phyloP scores from a whole-genome alignment of 2,113 vertebrate genomes.

The Phaethornis superciliosus region DNA sequence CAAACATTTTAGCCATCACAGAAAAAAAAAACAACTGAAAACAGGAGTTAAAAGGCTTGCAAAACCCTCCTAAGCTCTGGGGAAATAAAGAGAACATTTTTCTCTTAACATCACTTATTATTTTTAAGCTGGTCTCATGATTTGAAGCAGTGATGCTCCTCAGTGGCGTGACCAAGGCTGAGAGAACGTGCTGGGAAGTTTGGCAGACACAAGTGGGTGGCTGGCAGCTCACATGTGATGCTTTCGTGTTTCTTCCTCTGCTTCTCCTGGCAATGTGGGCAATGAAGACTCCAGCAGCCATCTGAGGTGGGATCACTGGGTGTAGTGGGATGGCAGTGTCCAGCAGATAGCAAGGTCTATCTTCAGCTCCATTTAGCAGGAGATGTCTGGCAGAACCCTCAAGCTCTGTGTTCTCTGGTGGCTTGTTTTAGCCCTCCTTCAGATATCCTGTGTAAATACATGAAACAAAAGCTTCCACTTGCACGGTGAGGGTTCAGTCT shows the following conservation, averaged over 20 bases:
- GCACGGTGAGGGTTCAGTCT: neutral
- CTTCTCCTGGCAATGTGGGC: neutral
- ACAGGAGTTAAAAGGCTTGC: neutral
- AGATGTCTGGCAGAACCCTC: neutral
- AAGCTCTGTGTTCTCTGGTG: neutral
- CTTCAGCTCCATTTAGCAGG: neutral
- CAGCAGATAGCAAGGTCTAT: neutral
- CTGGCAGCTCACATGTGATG: neutral
- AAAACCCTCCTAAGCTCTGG: neutral
- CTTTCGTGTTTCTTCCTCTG: conserved; percentile 37
- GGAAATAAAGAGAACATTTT: neutral
- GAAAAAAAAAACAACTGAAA: neutral
- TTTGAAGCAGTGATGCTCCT: neutral
- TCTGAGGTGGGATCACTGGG: rapidly evolving
- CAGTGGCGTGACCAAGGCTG: conserved; percentile 20
- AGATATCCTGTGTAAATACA: neutral
- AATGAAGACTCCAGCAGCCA: neutral
- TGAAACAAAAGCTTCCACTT: neutral
- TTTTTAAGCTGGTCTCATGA: conserved; percentile 49
- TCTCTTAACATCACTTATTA: neutral
- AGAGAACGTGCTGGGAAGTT: neutral
- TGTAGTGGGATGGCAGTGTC: neutral
- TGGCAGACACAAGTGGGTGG: conserved; percentile 22
- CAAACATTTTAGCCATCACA: neutral
- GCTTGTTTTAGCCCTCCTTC: neutral